Conservation (phyloP, 2,888 invertebrate genomes). For the Meloe dianella region DNA sequence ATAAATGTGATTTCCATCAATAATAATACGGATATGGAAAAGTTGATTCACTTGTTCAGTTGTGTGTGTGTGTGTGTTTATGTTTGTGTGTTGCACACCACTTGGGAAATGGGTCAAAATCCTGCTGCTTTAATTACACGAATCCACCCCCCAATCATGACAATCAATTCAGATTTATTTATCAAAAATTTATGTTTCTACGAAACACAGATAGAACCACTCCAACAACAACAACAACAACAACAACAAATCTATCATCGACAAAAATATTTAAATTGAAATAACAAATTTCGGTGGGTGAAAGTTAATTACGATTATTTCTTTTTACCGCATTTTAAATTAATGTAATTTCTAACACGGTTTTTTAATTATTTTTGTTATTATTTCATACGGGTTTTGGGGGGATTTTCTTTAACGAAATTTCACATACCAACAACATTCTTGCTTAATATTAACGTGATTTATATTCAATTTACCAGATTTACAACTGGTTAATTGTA, state of each 20-base stretch:
- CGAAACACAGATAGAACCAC: too few species aligned
- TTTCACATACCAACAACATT: too few species aligned
- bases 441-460: background rate
- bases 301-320: background rate
- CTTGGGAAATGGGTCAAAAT: slow-evolving; percentile 43
- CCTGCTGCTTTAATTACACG: slow-evolving; percentile 41
- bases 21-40: background rate
- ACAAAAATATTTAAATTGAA: too few species aligned
- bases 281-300: background rate
- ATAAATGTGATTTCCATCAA: background rate
- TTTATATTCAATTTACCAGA: background rate
- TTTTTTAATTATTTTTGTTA: too few species aligned
- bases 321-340: background rate
- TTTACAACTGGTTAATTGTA: background rate
- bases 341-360: too few species aligned
- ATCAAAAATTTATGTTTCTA: too few species aligned
- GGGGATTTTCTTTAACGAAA: background rate
- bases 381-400: too few species aligned
- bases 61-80: too few species aligned
- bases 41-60: slow-evolving; percentile 21
- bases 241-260: too few species aligned
- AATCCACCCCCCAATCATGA: slow-evolving; percentile 1
- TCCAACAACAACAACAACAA: too few species aligned
- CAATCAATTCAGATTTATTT: too few species aligned
- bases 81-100: too few species aligned